Base-by-base conservation (phyloP, 2,888 invertebrate genomes). In the Cetonia aurata region DNA sequence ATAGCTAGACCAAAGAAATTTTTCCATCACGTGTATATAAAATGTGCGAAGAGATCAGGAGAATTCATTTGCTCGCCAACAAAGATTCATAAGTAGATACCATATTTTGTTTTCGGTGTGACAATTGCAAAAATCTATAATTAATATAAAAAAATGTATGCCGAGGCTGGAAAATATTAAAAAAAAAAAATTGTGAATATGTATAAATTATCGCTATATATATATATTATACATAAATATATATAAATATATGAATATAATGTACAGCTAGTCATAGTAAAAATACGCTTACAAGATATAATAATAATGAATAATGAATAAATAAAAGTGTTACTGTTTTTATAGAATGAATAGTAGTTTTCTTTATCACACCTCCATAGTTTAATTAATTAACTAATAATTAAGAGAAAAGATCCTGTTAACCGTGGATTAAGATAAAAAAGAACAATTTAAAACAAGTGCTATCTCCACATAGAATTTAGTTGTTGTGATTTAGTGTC, bases 221-320 rank as follows among this genome's bases (percentile, higher is more conserved):
- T 80, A 82, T 76, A 77, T 72, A 72, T 66, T 77, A 68, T 69
- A 71, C 67, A 71, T 78, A 80, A 79, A 80, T 81, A 83, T 83
- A 84, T 77, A 79, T 76, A 62, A 37, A 62, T 77, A 70, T 68
- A 70, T 71, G 80, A 81, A 83, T 83, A 84, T 78, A 78, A 82
- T 85, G 85, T 85, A 85, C 85, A 85, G 85, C 85, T 85, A 85
- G 85, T 85, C 85, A 85, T 85, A 85, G 85, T 83, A 81, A 82
- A 83, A 81, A 84, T 85, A 85, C 85, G 85, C 85, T 85, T 85
- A 74, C 69, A 71, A 70, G 57, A 71, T 82, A 83, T 65, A 37
- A 48, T 48, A 48, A 83, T 81, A 80, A 83, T 82, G 75, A 83
- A 84, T 83, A 83, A 33, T 33, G 37, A 37, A 6, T 37, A 37